Percentiles rank a stretch among this genome's conserved stretches.
Evolutionary conservation across 2,888 invertebrate genomes (phyloP).

Genomic region (Caprella mutica): DNA sequence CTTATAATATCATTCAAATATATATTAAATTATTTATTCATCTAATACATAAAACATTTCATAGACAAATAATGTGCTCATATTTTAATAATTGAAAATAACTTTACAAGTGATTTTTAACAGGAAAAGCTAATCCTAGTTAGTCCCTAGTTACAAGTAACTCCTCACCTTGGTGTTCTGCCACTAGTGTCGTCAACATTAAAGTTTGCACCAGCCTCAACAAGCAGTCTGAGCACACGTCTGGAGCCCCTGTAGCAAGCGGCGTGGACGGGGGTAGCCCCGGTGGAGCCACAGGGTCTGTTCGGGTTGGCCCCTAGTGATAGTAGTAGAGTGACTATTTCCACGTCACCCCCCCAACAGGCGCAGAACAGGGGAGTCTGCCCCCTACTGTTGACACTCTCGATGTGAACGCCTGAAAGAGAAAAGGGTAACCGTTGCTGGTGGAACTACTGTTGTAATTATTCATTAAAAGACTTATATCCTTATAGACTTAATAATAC

Average conservation of each 20-base stretch:
- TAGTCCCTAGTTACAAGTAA: constrained; percentile 13
- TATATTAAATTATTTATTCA: too few species aligned
- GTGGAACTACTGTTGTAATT: not conserved
- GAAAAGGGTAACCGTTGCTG: not conserved
- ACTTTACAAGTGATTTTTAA: too few species aligned
- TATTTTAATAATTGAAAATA: too few species aligned
- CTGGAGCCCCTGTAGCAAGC: constrained; percentile 40
- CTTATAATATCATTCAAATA: too few species aligned
- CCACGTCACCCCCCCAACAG: constrained; percentile 39
- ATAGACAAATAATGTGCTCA: too few species aligned
- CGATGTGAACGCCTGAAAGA: constrained; percentile 29
- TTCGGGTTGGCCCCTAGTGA: constrained; percentile 43
- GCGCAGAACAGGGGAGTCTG: constrained; percentile 44
- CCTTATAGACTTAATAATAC: not conserved
- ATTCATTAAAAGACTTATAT: not conserved
- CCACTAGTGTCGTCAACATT: constrained; percentile 40
- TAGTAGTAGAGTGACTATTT: constrained; percentile 39
- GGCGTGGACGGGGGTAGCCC: constrained; percentile 43
- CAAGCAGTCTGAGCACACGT: constrained; percentile 39
- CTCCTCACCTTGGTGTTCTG: constrained; percentile 35
- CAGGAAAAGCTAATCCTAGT: too few species aligned
- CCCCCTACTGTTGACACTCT: constrained; percentile 37
- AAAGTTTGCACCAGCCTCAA: constrained; percentile 43
- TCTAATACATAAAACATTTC: too few species aligned
- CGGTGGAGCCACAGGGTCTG: constrained; percentile 39